Evolutionary conservation across 1,140 invertebrate species (phyloP), one percentile per base, ranked within the genome.

Genomic region (Microplitis mediator): DNA sequence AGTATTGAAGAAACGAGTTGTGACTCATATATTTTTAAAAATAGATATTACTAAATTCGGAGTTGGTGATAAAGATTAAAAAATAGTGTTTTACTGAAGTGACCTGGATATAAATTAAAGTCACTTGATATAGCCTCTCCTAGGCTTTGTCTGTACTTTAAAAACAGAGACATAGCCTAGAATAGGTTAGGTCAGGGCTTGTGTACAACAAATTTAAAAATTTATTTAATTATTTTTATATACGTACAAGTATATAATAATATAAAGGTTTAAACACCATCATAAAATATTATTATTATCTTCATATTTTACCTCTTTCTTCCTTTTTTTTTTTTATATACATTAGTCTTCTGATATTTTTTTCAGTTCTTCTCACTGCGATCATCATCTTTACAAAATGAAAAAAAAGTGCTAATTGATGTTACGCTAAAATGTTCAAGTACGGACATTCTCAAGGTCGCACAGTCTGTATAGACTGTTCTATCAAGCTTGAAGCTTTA

Each of bases 101-200:
- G 16, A 67, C 65, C 13, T 32, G 72, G 36, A 69, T 16, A 63
- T 67, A 64, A 71, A 16, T 31, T 72, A 3, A 78, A 81, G 83
- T 80, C 73, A 80, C 82, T 82, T 83, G 83, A 75, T 84, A 81
- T 84, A 86, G 84, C 85, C 85, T 86, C 84, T 86, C 84, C 85
- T 86, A 85, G 85, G 85, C 85, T 86, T 85, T 86, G 85, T 86
- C 85, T 86, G 82, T 85, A 82, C 67, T 60, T 54, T 72, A 74
- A 78, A 58, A 75, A 84, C 77, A 72, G 75, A 86, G 85, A 86
- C 85, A 86, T 85, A 86, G 85, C 85, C 85, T 86, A 85, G 85
- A 85, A 86, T 85, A 86, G 85, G 85, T 85, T 86, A 86, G 83
- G 84, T 85, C 81, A 82, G 80, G 83, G 76, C 81, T 85, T 80